Conservation (phyloP, 2,888 invertebrate genomes). For the Leucoma salicis region DNA sequence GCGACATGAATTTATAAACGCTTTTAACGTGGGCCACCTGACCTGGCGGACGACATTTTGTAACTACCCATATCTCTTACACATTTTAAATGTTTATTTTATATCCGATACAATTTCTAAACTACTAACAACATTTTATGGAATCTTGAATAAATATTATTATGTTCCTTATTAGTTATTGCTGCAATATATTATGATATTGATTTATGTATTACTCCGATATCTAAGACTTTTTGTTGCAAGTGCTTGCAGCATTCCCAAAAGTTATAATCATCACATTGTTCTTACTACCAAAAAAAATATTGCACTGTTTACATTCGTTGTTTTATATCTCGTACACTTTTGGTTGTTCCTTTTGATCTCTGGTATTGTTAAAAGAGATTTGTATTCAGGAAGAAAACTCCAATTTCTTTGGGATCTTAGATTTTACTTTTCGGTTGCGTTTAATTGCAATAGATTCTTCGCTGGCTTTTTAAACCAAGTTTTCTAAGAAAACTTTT, state of each 20-base stretch:
- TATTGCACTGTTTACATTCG: too few species aligned
- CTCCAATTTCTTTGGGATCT: slow-evolving; percentile 26
- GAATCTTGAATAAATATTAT: too few species aligned
- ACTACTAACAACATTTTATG: too few species aligned
- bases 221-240: too few species aligned
- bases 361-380: slow-evolving; percentile 1
- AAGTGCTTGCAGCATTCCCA: too few species aligned
- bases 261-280: too few species aligned
- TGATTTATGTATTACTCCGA: too few species aligned
- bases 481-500: slow-evolving; percentile 68
- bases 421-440: slow-evolving; percentile 42
- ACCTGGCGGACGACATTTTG: slow-evolving; percentile 70
- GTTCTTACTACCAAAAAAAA: too few species aligned
- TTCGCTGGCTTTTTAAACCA: slow-evolving; percentile 44
- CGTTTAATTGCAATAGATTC: slow-evolving; percentile 59
- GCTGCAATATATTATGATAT: too few species aligned
- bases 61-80: slow-evolving; percentile 55
- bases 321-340: too few species aligned
- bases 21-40: slow-evolving; percentile 79
- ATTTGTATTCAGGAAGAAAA: slow-evolving; percentile 20
- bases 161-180: too few species aligned
- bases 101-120: slow-evolving; percentile 21
- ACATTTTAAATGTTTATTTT: slow-evolving; percentile 59
- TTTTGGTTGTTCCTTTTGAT: too few species aligned
- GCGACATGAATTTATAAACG: slow-evolving; percentile 75